These are phyloP conservation scores for Eueides isabella DNA, from an alignment of 1,140 invertebrate genomes.

Conservation along the genomic window DNA sequence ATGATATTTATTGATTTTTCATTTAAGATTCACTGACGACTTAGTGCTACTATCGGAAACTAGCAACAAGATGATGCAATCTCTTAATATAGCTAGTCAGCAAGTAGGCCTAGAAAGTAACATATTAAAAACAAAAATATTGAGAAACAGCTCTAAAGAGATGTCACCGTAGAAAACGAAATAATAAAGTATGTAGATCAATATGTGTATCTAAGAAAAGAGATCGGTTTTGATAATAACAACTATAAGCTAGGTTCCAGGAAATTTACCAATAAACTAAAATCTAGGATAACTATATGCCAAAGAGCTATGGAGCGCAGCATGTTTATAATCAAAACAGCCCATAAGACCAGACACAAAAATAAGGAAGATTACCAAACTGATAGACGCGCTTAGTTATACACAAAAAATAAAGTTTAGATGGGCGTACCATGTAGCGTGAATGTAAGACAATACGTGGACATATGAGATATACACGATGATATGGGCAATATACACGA, in stretches of 20 bases:
- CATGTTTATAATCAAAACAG: not conserved
- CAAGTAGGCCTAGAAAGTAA: constrained; percentile 31
- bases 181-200: no score
- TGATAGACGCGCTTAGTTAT: no score
- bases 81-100: constrained; percentile 15
- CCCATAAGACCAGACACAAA: no score
- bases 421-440: no score
- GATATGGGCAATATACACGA: no score
- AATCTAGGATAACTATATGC: not conserved
- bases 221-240: not conserved
- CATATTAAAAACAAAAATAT: not conserved
- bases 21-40: not conserved
- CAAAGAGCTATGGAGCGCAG: not conserved
- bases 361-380: no score
- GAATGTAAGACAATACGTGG: no score
- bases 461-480: no score
- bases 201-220: not conserved
- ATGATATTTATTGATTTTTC: constrained; percentile 20
- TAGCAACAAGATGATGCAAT: constrained; percentile 26
- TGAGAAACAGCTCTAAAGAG: not conserved
- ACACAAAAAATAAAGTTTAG: no score
- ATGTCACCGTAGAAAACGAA: no score
- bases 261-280: not conserved
- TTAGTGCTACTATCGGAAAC: constrained; percentile 23
- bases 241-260: not conserved